Evolutionary conservation across 2,113 vertebrate genomes (phyloP).

Genomic region (Phocoena sinus): DNA sequence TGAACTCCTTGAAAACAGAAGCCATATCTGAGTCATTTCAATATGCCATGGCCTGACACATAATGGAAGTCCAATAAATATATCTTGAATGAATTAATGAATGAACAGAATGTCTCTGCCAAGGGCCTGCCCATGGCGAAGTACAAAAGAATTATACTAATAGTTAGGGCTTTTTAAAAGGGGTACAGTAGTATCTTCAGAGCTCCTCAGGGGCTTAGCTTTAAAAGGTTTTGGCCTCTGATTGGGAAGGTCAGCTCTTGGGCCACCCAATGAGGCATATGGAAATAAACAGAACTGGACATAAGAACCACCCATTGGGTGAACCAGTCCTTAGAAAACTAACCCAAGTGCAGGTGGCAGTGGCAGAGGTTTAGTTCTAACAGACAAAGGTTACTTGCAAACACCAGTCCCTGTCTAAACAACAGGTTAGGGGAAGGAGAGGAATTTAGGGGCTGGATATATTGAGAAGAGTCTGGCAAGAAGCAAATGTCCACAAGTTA

Average conservation of each 20-base stretch:
- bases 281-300: neutral
- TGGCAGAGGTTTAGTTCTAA: neutral
- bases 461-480: neutral
- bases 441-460: neutral
- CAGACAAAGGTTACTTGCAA: neutral
- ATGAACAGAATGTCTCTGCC: neutral
- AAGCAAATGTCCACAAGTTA: constrained; percentile 3
- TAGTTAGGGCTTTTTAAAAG: neutral
- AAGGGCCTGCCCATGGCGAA: neutral
- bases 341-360: neutral
- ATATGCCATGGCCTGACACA: neutral
- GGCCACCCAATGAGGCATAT: neutral
- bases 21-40: neutral
- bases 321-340: neutral
- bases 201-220: neutral
- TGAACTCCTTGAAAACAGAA: neutral
- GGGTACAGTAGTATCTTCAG: neutral
- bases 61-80: neutral
- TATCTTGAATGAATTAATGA: constrained; percentile 17
- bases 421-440: neutral
- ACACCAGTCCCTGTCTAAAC: neutral
- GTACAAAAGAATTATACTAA: neutral
- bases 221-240: neutral
- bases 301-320: neutral
- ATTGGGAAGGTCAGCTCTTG: neutral